Evolutionary conservation across 2,888 invertebrate genomes (phyloP), one percentile per base, ranked within the genome.

Genomic region (Clitarchus hookeri): DNA sequence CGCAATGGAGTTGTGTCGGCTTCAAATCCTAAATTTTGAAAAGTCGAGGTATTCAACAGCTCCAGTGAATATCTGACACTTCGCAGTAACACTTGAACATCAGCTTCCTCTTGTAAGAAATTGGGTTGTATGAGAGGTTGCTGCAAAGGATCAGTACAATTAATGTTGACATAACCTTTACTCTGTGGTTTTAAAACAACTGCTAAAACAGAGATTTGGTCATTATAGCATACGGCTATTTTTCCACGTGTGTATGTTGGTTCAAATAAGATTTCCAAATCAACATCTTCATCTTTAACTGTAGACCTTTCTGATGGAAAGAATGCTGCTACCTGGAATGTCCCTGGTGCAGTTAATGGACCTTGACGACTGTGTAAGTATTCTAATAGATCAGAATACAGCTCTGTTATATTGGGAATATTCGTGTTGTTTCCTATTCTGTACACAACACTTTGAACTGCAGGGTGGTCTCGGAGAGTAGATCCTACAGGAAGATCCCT

Each of bases 401-500:
- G 65, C n/a, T 23, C 65, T n/a, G 65, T n/a, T 8, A 65, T 65
- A 19, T n/a, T n/a, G n/a, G 65, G 65, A 23, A 65, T 19, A 9
- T 65, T 65, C n/a, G n/a, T n/a, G 65, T 65, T 65, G 36, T 36
- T 36, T n/a, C 65, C 25, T 23, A 44, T 9, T 36, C 13, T 82
- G 82, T 82, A 27, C 27, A 82, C 27, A 25, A 82, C 36, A 11
- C 16, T 12, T 4, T 44, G 16, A n/a, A 82, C 27, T 13, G 82
- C 1, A 36, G 79, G 53, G 54, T 86, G 86, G 44, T 86, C 86
- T 91, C 98, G 97, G 65, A 98, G 92, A 90, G 98, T 98, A 87
- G 95, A 93, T 0, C 98, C 98, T 0, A 98, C 98, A 89, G 94
- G 94, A 0, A 97, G 92, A 90, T 98, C 96, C 90, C 96, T 95